Evolutionary conservation across 1,140 invertebrate genomes (phyloP), one percentile per base, ranked within the genome.

Genomic region (Pogonomyrmex californicus): DNA sequence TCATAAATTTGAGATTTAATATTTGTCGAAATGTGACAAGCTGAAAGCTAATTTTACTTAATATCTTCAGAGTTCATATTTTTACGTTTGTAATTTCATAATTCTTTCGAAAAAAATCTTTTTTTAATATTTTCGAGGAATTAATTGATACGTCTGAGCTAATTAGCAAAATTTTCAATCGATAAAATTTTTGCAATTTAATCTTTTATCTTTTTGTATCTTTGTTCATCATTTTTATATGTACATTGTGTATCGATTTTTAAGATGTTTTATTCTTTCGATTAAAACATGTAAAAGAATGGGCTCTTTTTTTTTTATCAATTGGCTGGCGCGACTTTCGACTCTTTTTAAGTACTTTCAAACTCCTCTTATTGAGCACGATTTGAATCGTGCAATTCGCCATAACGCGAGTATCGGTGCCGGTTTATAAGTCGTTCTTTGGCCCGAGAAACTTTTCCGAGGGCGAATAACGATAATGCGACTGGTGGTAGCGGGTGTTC

Each of bases 401-500:
- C 47, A 44, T 83, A 73, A 76, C 49, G 62, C 65, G 62, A 88
- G 86, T 86, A 83, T 70, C 62, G 58, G 63, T 38, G 12, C 23
- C 66, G 58, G 38, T 58, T 87, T 87, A 75, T 85, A 85, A 90
- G 78, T 75, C 9, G 78, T 86, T 85, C 79, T 81, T 41, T 36
- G 56, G 41, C 47, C 14, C 58, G 73, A 38, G 30, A 75, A 88
- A 70, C 47, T 85, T 54, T 73, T 68, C 23, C 75, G 33, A 75
- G 49, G 36, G 49, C 38, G 86, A 65, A 66, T 87, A 87, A 87
- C 88, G 77, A 90, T 85, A 87, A 90, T 86, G 81, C 85, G 23
- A 76, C 71, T 23, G 23, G 79, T 47, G 60, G 60, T 65, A 56
- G 63, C 85, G 38, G 47, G 66, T 87, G 77, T 85, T 85, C 63